phyloP scores from a whole-genome alignment of 1,140 invertebrate genomes.

The Diorhabda carinulata region DNA sequence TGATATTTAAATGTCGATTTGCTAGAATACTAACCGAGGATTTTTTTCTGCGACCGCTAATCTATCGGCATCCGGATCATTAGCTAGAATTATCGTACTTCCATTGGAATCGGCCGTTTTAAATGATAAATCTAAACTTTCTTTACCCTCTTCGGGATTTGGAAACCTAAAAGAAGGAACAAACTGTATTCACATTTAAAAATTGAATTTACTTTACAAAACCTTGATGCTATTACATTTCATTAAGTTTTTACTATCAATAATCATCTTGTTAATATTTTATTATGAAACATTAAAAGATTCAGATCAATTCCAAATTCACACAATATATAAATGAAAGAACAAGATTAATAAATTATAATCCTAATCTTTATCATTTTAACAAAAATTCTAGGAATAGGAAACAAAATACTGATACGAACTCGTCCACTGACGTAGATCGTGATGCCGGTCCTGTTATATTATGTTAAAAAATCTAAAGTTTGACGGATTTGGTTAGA shows the following conservation, averaged over 20 bases:
- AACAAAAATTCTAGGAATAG: no score
- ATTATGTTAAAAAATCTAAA: no score
- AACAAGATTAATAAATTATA: no score
- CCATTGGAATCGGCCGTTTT: conserved; percentile 71
- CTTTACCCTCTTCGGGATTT: conserved; percentile 96
- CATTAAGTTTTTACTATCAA: neutral
- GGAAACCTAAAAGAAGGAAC: conserved; percentile 64
- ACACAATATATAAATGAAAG: no score
- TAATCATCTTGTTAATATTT: neutral
- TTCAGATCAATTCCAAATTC: no score
- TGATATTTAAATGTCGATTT: neutral
- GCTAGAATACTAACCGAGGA: conserved; percentile 44
- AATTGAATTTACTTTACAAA: neutral
- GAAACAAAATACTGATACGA: no score
- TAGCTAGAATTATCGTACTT: conserved; percentile 82
- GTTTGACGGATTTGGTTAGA: no score
- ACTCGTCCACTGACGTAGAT: no score
- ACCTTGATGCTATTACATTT: neutral
- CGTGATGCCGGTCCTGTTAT: no score
- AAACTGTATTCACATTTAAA: neutral
- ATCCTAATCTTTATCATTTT: no score
- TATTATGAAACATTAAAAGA: no score
- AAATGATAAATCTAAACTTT: conserved; percentile 82
- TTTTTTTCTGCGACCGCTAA: conserved; percentile 85
- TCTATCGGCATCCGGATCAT: conserved; percentile 98